A percentile compares a stretch with the other conserved stretches of the same genome.
Evolutionary conservation across 2,888 invertebrate species (phyloP).

Genomic region (Drosophila parthenogenetica): DNA sequence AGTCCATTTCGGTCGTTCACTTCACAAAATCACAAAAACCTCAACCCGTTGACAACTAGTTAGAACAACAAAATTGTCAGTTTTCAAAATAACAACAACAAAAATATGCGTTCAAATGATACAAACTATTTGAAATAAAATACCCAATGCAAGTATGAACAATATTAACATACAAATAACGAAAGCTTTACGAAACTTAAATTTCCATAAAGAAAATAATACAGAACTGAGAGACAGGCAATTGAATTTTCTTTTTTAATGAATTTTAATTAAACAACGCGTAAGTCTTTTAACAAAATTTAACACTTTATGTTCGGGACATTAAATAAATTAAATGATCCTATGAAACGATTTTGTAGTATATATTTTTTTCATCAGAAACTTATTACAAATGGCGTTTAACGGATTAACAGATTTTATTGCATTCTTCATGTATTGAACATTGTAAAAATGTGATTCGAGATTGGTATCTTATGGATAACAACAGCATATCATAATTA

Average conservation of each 20-base stretch:
- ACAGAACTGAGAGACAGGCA: slow-evolving; percentile 12
- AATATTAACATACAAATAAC: slow-evolving; percentile 21
- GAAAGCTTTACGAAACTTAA: slow-evolving; percentile 53
- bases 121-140: slow-evolving; percentile 59
- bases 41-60: slow-evolving; percentile 33
- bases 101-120: slow-evolving; percentile 64
- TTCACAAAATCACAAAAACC: slow-evolving; percentile 76
- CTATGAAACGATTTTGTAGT: no score
- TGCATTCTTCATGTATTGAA: slow-evolving; percentile 1
- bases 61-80: slow-evolving; percentile 1
- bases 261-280: slow-evolving; percentile 12
- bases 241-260: slow-evolving; percentile 28
- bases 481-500: slow-evolving; percentile 47
- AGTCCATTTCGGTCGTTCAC: slow-evolving; percentile 60
- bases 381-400: neutral
- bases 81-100: slow-evolving; percentile 28
- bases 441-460: slow-evolving; percentile 1
- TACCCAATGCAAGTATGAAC: slow-evolving; percentile 5
- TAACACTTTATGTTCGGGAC: no score
- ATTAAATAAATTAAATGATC: no score
- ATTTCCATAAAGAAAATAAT: slow-evolving; percentile 40
- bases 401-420: neutral
- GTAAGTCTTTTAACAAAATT: neutral
- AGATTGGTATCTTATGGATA: slow-evolving; percentile 10
- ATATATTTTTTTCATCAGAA: neutral